A percentile compares a stretch with the other conserved stretches of the same genome.
Evolutionary conservation across 1,140 invertebrate genomes (phyloP).

Genomic region (Drosophila jambulina): DNA sequence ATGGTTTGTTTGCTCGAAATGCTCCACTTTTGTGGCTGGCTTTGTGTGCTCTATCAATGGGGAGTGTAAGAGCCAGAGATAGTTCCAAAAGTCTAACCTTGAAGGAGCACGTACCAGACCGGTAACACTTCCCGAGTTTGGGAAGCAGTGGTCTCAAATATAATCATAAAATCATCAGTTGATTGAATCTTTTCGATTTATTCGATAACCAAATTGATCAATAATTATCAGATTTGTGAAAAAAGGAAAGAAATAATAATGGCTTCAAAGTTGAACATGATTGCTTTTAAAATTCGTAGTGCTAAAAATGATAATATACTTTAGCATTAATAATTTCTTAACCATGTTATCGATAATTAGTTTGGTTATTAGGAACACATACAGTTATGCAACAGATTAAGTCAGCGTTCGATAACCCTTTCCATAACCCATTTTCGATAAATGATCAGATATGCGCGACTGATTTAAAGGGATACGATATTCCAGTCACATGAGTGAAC

Average conservation of each 20-base stretch:
- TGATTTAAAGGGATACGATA: background rate
- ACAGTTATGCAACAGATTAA: background rate
- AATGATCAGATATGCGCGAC: background rate
- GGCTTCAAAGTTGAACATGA: too few species aligned
- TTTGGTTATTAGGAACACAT: background rate
- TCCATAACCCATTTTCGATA: background rate
- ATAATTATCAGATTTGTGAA: background rate
- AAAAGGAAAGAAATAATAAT: background rate
- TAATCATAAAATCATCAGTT: background rate
- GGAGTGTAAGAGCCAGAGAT: constrained; percentile 17
- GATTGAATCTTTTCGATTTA: background rate
- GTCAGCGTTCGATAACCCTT: background rate
- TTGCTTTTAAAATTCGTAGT: too few species aligned
- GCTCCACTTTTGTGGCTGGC: constrained; percentile 26
- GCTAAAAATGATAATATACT: too few species aligned
- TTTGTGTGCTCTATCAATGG: constrained; percentile 1
- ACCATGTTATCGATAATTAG: background rate
- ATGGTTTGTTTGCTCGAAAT: constrained; percentile 13
- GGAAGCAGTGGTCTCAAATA: background rate
- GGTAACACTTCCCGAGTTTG: background rate
- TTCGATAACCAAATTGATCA: background rate
- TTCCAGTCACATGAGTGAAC: constrained; percentile 1
- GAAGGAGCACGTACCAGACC: constrained; percentile 12
- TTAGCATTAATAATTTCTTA: background rate
- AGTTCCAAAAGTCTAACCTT: background rate